Evolutionary conservation across 2,113 vertebrate species (phyloP).

Genomic region (Coreoperca whiteheadi): DNA sequence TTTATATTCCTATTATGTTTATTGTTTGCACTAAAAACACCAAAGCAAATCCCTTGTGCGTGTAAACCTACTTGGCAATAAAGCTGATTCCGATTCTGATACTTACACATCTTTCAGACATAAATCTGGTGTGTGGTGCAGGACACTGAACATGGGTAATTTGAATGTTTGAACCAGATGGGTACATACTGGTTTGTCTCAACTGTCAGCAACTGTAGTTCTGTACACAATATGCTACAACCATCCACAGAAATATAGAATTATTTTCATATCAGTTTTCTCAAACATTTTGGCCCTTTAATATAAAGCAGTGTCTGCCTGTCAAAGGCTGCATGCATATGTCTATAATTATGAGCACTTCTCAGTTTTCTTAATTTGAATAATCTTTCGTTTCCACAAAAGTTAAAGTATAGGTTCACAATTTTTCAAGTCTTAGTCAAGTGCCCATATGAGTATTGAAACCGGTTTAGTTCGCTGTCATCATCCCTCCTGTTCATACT

Average conservation of each 20-base stretch:
- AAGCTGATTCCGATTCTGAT: too few relatives aligned
- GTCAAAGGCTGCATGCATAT: background rate
- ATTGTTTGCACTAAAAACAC: too few relatives aligned
- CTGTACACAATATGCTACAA: background rate
- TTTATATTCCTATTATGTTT: too few relatives aligned
- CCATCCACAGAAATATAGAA: background rate
- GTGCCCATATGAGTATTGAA: background rate
- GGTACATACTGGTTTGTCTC: background rate
- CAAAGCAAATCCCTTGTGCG: too few relatives aligned
- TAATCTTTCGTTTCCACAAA: too few relatives aligned
- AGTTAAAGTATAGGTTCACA: background rate
- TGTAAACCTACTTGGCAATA: too few relatives aligned
- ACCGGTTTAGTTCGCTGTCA: background rate
- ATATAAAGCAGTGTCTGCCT: background rate
- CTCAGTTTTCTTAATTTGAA: background rate
- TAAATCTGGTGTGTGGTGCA: background rate
- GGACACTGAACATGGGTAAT: background rate
- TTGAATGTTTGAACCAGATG: background rate
- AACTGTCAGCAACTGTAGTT: background rate
- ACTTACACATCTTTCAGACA: conserved; percentile 8
- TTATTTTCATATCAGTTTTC: background rate
- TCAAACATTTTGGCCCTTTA: background rate
- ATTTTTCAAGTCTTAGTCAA: background rate
- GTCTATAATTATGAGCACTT: background rate
- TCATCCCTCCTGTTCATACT: background rate